Base-by-base conservation (phyloP, 2,797 vertebrate genomes). In the Cuniculus paca region DNA sequence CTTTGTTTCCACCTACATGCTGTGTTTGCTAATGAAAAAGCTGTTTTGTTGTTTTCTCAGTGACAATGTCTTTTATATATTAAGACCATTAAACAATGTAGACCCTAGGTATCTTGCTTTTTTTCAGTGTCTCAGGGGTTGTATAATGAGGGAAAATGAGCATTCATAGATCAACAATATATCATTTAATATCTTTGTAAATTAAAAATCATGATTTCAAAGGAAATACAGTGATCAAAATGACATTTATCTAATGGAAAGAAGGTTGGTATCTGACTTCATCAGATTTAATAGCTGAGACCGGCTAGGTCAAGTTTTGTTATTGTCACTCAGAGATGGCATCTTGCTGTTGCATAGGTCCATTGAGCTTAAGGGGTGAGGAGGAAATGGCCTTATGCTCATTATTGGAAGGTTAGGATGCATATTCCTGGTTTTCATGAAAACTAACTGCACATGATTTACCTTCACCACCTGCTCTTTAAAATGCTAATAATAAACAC, bases 31-130 rank as follows among this genome's bases (percentile, higher is more conserved):
- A 97, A 97, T 97, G 95, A 98, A 80, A 94, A 97, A 74, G 93
- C 97, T 97, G 97, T 96, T 97, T 96, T 97, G 95, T 95, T 93
- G 93, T 86, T 96, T 97, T 97, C 94, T 94, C 79, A 58, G 72
- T 96, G 95, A 95, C 94, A 95, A 50, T 87, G 93, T 96, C 85
- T 96, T 94, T 97, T 97, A 97, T 95, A 97, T 97, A 97, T 98
- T 98, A 97, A 97, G 96, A 92, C 93, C 96, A 97, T 97, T 97
- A 97, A 98, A 92, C 97, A 97, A 81, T 94, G 60, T 52, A 97
- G 92, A 94, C 93, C 96, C 65, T 96, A 94, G 94, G 90, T 92
- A 82, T 93, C 80, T 78, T 74, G 48, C 14, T 60, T 79, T 61
- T 58, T 42, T n/a, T 83, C 12, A 36, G 42, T 80, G 45, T 68